A percentile compares a stretch with the other conserved stretches of the same genome.
Conservation (phyloP, 2,888 invertebrate genomes). For the Cetonia aurata region DNA sequence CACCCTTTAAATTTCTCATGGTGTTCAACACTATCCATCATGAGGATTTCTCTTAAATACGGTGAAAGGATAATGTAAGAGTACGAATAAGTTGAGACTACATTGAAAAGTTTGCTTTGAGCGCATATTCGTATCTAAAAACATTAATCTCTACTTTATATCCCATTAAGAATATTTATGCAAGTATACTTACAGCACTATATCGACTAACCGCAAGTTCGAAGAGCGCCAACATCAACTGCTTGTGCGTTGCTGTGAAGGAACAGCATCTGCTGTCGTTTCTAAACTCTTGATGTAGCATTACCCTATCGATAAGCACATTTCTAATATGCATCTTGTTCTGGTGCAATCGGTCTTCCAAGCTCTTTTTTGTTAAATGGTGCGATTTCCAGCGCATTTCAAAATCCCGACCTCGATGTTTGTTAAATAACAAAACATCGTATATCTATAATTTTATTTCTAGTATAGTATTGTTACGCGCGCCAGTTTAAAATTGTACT, state of each 20-base stretch:
- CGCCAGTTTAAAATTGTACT: too few species aligned
- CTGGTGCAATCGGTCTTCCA: slow-evolving; percentile 75
- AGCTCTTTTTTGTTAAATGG: slow-evolving; percentile 72
- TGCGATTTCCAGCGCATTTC: slow-evolving; percentile 78
- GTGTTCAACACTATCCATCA: slow-evolving; percentile 71
- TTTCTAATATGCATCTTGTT: slow-evolving; percentile 73
- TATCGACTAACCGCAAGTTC: slow-evolving; percentile 76
- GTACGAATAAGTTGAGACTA: slow-evolving; percentile 76
- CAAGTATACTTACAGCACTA: slow-evolving; percentile 69
- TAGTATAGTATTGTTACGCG: slow-evolving; percentile 15
- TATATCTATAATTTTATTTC: slow-evolving; percentile 71
- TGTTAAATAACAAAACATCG: slow-evolving; percentile 72
- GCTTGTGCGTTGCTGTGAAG: slow-evolving; percentile 73
- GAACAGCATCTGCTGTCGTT: slow-evolving; percentile 65
- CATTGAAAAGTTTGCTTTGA: slow-evolving; percentile 75
- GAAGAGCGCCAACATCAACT: slow-evolving; percentile 73
- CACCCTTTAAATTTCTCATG: slow-evolving; percentile 85
- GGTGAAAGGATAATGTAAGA: slow-evolving; percentile 78
- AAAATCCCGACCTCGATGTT: slow-evolving; percentile 70
- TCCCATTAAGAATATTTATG: not conserved
- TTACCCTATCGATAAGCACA: slow-evolving; percentile 75
- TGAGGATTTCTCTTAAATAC: slow-evolving; percentile 72
- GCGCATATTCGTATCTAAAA: slow-evolving; percentile 75
- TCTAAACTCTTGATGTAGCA: slow-evolving; percentile 75
- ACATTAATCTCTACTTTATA: slow-evolving; percentile 40